Conservation (phyloP, 2,888 invertebrate genomes). For the Scotopteryx bipunctaria region DNA sequence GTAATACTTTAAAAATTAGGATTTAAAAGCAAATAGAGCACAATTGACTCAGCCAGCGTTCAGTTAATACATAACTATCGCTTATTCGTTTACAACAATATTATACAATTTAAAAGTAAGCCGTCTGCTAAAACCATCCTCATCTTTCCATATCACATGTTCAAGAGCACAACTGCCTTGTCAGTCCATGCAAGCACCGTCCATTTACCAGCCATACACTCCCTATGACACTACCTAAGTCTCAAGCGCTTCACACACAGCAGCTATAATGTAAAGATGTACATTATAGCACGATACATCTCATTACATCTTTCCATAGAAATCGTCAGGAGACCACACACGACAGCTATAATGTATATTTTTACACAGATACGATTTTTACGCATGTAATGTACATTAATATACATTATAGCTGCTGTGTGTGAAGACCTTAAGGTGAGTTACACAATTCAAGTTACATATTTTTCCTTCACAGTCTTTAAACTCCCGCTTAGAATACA, state of each 20-base stretch:
- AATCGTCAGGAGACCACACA: too few relatives aligned
- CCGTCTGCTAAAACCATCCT: constrained; percentile 55
- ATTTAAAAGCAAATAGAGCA: constrained; percentile 38
- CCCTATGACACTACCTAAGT: constrained; percentile 29
- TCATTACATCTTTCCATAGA: too few relatives aligned
- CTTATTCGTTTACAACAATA: constrained; percentile 73
- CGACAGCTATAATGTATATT: too few relatives aligned
- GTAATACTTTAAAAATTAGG: constrained; percentile 17
- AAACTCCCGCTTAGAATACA: constrained; percentile 43
- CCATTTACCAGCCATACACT: constrained; percentile 36
- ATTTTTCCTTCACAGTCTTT: constrained; percentile 44
- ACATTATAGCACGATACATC: too few relatives aligned
- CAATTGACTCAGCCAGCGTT: constrained; percentile 61
- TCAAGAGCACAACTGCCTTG: constrained; percentile 64
- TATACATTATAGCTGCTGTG: too few relatives aligned
- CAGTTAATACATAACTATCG: constrained; percentile 75
- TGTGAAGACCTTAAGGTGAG: too few relatives aligned
- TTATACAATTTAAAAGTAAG: constrained; percentile 58
- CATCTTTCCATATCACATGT: constrained; percentile 68
- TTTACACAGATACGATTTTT: too few relatives aligned
- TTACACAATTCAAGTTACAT: constrained; percentile 53
- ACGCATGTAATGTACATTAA: too few relatives aligned
- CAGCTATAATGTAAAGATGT: too few relatives aligned
- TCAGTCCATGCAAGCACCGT: constrained; percentile 54
- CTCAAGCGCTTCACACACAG: too few relatives aligned